Percentiles rank a stretch among this genome's conserved stretches.
Conservation (phyloP, 2,797 vertebrate genomes). For the Danio choprae region DNA sequence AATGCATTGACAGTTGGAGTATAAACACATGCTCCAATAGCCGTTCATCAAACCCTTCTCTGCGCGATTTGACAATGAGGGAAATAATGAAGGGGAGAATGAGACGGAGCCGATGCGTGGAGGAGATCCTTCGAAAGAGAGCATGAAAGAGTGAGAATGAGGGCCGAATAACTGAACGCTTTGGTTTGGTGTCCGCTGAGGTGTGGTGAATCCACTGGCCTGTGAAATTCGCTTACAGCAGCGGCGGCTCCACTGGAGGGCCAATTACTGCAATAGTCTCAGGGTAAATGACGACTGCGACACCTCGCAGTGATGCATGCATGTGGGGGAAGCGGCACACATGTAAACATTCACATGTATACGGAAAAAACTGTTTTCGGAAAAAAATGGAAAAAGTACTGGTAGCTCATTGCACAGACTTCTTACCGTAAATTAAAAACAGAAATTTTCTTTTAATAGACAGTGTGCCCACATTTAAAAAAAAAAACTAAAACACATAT, state of each 20-base stretch:
- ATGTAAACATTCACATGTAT: slow-evolving; percentile 6
- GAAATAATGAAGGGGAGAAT: slow-evolving; percentile 30
- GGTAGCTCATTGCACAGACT: no score
- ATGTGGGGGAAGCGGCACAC: slow-evolving; percentile 17
- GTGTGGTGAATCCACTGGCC: slow-evolving; percentile 52
- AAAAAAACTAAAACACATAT: no score
- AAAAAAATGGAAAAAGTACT: no score
- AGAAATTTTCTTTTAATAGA: no score
- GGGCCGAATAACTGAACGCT: slow-evolving; percentile 45
- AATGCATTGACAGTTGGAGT: neutral
- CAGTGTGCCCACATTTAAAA: no score
- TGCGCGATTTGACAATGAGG: slow-evolving; percentile 1
- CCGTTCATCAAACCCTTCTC: slow-evolving; percentile 28
- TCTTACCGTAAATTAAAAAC: no score
- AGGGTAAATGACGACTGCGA: slow-evolving; percentile 37
- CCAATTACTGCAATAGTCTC: slow-evolving; percentile 59
- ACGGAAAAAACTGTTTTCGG: no score
- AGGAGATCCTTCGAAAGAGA: neutral
- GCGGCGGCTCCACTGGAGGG: slow-evolving; percentile 49
- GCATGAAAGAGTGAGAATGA: neutral
- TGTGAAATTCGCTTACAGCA: slow-evolving; percentile 61
- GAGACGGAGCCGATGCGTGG: neutral
- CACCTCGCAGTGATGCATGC: slow-evolving; percentile 12
- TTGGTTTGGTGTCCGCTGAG: slow-evolving; percentile 51
- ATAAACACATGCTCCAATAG: slow-evolving; percentile 23